These are phyloP conservation scores for Thera obeliscata DNA, from an alignment of 2,888 invertebrate species.

Conservation along the genomic window DNA sequence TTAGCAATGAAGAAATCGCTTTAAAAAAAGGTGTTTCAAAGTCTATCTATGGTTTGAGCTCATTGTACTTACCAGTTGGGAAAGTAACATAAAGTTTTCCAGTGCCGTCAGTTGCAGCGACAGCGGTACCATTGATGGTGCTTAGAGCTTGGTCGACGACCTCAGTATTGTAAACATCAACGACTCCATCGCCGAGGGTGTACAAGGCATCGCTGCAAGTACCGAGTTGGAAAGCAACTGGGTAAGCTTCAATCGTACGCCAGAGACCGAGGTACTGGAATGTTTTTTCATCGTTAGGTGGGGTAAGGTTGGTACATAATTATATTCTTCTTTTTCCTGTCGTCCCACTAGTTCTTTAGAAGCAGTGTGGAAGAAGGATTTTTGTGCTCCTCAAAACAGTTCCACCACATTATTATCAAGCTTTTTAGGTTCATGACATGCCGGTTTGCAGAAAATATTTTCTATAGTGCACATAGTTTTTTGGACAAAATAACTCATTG, in stretches of 20 bases:
- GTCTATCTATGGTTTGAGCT: not conserved
- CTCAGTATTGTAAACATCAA: constrained; percentile 60
- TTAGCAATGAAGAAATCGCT: too few relatives aligned
- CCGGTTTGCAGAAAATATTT: too few relatives aligned
- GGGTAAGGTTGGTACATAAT: too few relatives aligned
- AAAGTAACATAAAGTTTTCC: constrained; percentile 72
- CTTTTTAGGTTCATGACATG: too few relatives aligned
- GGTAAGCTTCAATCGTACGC: constrained; percentile 64
- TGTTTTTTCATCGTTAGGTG: not conserved
- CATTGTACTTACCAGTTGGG: constrained; percentile 18
- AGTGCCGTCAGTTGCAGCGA: constrained; percentile 81
- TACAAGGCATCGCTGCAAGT: constrained; percentile 62
- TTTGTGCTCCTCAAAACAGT: too few relatives aligned
- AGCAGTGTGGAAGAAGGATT: too few relatives aligned
- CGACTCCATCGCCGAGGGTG: constrained; percentile 44
- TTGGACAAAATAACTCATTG: too few relatives aligned
- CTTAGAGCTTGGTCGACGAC: constrained; percentile 54
- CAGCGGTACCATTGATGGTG: constrained; percentile 57
- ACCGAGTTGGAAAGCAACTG: constrained; percentile 59
- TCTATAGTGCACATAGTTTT: too few relatives aligned
- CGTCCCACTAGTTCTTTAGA: too few relatives aligned
- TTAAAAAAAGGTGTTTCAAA: too few relatives aligned
- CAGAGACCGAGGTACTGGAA: constrained; percentile 55
- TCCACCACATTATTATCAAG: too few relatives aligned
- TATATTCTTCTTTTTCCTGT: too few relatives aligned